Conservation (phyloP, 2,888 invertebrate genomes). For the Trissoscelio sp. region DNA sequence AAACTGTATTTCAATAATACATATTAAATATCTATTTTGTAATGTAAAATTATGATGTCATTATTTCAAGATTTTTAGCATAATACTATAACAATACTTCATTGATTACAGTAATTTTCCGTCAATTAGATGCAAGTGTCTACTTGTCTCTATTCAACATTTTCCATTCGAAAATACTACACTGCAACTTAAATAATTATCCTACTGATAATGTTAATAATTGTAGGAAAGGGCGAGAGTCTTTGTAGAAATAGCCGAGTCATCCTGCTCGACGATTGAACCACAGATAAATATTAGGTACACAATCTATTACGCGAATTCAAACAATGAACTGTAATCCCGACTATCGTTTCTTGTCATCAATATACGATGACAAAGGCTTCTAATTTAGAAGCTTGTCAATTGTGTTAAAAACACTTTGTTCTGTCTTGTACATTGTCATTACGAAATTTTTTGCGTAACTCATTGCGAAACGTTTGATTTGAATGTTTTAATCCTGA, state of each 20-base stretch:
- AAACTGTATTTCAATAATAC: too few relatives aligned
- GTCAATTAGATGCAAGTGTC: too few relatives aligned
- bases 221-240: background rate
- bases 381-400: conserved; percentile 39
- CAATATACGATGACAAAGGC: conserved; percentile 34
- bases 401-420: conserved; percentile 19
- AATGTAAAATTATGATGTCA: too few relatives aligned
- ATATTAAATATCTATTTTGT: too few relatives aligned
- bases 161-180: background rate
- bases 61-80: too few relatives aligned
- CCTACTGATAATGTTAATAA: conserved; percentile 6
- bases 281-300: conserved; percentile 42
- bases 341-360: conserved; percentile 45
- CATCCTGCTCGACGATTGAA: conserved; percentile 26
- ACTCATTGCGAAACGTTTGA: conserved; percentile 9
- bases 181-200: background rate
- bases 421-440: conserved; percentile 12
- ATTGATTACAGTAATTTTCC: too few relatives aligned
- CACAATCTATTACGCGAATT: conserved; percentile 45
- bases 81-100: too few relatives aligned
- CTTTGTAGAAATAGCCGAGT: conserved; percentile 10
- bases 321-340: conserved; percentile 23
- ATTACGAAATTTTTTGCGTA: conserved; percentile 9
- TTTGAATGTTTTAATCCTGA: conserved; percentile 20
- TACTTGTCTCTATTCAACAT: background rate